Conservation (phyloP, 2,888 invertebrate species). For the Dasypogon diadema region DNA sequence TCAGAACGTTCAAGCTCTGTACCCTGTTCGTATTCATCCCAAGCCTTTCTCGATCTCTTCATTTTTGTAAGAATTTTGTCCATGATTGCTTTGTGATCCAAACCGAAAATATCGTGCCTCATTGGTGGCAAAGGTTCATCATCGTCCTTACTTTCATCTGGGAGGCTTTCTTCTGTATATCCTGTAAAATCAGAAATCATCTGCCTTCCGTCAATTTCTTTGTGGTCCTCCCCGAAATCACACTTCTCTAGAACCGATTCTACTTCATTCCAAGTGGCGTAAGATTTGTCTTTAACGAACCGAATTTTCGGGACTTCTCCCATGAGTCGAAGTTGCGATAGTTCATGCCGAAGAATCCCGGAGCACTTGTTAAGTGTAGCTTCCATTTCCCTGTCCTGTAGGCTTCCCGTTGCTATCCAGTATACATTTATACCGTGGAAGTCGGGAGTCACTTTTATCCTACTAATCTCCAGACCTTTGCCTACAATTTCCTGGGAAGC, state of each 20-base stretch:
- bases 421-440: constrained; percentile 77
- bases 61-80: constrained; percentile 70
- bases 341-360: constrained; percentile 76
- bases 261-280: constrained; percentile 71
- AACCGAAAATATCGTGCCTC: constrained; percentile 78
- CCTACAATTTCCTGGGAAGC: constrained; percentile 74
- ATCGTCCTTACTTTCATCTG: constrained; percentile 56
- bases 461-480: constrained; percentile 79
- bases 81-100: constrained; percentile 78
- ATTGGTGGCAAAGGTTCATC: constrained; percentile 73
- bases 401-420: constrained; percentile 75
- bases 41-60: constrained; percentile 72
- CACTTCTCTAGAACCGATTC: constrained; percentile 73
- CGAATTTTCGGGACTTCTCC: constrained; percentile 80
- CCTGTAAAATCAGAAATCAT: constrained; percentile 2
- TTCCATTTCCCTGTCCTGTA: constrained; percentile 72
- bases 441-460: constrained; percentile 77
- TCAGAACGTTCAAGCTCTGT: not conserved
- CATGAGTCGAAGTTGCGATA: constrained; percentile 79
- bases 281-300: constrained; percentile 79
- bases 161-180: not conserved
- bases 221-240: constrained; percentile 74
- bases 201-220: not conserved
- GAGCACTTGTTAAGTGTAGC: constrained; percentile 71
- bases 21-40: constrained; percentile 65